Conservation (phyloP, 1,140 invertebrate species). For the Conus betulinus region DNA sequence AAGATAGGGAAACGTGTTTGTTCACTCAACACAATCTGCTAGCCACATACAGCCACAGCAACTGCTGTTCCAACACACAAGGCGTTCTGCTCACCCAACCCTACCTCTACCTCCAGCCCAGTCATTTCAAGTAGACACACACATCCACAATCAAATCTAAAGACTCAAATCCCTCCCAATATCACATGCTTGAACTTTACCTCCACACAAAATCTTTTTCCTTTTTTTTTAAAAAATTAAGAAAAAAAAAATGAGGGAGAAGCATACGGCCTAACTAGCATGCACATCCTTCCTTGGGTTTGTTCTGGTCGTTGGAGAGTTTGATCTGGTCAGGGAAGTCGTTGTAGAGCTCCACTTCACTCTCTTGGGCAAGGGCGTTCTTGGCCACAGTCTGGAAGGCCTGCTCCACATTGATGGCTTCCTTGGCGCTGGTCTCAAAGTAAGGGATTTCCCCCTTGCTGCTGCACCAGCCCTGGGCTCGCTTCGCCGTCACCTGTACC, state of each 20-base stretch:
- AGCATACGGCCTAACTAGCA: conserved; percentile 59
- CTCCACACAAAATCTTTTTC: no score
- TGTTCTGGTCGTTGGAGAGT: conserved; percentile 75
- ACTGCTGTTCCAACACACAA: no score
- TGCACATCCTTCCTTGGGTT: conserved; percentile 69
- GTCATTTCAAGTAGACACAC: no score
- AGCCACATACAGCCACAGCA: no score
- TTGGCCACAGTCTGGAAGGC: conserved; percentile 98
- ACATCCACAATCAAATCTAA: no score
- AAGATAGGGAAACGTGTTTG: no score
- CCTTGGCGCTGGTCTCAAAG: conserved; percentile 99
- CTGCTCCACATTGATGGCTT: conserved; percentile 98
- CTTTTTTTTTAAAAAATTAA: no score
- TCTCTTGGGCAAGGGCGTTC: conserved; percentile 94
- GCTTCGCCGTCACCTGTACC: conserved; percentile 88
- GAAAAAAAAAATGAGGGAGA: background rate
- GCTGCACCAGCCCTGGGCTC: conserved; percentile 99
- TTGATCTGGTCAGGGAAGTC: conserved; percentile 98
- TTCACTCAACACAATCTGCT: no score
- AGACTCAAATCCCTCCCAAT: no score
- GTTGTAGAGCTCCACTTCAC: conserved; percentile 93
- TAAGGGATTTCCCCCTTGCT: conserved; percentile 99
- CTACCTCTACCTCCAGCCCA: no score
- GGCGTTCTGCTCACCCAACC: no score
- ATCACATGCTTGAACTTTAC: no score